These are phyloP conservation scores for Gopherus evgoodei DNA, from an alignment of 2,113 vertebrate genomes.

Conservation along the genomic window DNA sequence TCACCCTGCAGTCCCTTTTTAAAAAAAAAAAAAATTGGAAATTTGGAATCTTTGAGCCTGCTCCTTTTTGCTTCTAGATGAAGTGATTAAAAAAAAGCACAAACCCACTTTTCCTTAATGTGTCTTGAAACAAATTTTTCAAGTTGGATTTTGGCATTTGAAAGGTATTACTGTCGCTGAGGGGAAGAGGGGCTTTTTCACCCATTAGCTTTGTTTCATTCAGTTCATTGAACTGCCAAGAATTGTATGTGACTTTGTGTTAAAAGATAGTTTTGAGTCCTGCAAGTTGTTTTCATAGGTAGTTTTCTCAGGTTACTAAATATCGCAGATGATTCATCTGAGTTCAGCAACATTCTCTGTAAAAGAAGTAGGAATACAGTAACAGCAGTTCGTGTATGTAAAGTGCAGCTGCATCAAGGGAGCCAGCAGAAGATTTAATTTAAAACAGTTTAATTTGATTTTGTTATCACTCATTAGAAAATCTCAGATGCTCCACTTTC, in stretches of 20 bases:
- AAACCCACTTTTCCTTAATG: neutral
- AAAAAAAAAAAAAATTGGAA: no score
- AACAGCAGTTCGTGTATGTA: neutral
- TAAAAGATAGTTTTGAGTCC: neutral
- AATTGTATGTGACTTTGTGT: neutral
- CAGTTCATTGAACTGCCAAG: neutral
- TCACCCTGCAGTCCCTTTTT: no score
- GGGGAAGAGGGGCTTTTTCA: neutral
- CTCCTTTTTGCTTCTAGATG: neutral
- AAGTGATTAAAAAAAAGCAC: neutral
- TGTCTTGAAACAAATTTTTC: neutral
- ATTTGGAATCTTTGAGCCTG: neutral
- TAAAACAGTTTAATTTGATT: neutral
- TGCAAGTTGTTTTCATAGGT: neutral
- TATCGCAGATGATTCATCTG: neutral
- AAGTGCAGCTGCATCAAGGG: neutral
- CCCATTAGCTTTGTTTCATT: neutral
- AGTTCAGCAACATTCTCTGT: neutral
- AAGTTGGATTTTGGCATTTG: neutral
- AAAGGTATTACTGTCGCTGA: neutral
- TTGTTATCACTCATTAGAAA: neutral
- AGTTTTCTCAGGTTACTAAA: neutral
- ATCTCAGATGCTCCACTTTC: rapidly evolving
- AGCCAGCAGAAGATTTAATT: neutral
- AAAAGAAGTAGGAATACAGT: neutral